Evolutionary conservation across 2,797 vertebrate species (phyloP).

Genomic region (Molossus molossus): DNA sequence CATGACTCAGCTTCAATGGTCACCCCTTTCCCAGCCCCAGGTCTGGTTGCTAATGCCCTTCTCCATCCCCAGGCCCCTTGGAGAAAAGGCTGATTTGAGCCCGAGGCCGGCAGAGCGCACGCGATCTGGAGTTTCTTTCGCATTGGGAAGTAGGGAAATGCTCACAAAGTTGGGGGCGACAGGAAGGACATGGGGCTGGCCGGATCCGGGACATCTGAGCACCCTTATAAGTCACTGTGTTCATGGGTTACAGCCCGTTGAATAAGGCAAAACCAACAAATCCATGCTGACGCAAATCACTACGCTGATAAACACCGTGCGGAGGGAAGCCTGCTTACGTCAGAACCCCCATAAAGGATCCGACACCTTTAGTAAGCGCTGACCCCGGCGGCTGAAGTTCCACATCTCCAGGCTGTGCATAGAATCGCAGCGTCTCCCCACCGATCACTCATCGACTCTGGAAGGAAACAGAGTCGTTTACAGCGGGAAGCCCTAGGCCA

Average conservation of each 20-base stretch:
- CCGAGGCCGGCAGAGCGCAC: fast-evolving
- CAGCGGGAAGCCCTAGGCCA: neutral
- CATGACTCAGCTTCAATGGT: neutral
- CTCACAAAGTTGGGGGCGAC: fast-evolving
- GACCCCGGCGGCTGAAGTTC: neutral
- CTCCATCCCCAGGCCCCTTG: neutral
- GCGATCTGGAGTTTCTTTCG: fast-evolving
- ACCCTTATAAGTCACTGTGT: fast-evolving
- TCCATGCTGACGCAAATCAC: neutral
- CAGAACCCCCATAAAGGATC: neutral
- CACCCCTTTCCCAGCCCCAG: fast-evolving
- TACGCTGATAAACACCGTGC: no score
- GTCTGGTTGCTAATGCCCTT: no score
- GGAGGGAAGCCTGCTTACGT: neutral
- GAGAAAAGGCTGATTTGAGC: neutral
- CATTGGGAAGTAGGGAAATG: neutral
- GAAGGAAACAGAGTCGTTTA: neutral
- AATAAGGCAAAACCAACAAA: neutral
- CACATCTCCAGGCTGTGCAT: neutral
- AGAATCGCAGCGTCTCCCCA: neutral
- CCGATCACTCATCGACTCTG: no score
- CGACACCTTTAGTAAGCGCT: neutral
- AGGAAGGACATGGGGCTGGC: fast-evolving
- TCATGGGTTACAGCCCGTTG: neutral
- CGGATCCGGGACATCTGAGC: no score